Evolutionary conservation across 2,113 vertebrate species (phyloP).

Genomic region (Bujurquina vittata): DNA sequence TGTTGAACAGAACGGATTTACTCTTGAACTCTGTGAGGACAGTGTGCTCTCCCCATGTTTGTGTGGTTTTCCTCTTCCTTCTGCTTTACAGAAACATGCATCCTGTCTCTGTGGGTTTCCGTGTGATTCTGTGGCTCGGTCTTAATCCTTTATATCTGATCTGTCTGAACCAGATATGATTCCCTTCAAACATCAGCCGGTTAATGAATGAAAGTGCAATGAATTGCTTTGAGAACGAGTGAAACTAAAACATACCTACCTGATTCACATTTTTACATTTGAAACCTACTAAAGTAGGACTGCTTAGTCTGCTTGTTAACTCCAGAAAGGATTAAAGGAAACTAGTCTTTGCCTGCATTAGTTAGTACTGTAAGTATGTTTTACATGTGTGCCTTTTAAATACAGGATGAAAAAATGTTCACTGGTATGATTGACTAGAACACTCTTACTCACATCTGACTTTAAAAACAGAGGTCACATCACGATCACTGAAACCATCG

Average conservation of each 20-base stretch:
- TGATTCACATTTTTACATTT: background rate
- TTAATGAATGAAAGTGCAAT: background rate
- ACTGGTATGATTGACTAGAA: background rate
- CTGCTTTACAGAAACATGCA: constrained; percentile 26
- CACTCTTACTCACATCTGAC: background rate
- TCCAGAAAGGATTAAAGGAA: background rate
- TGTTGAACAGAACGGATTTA: background rate
- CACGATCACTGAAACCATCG: background rate
- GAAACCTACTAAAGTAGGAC: background rate
- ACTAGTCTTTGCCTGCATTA: background rate
- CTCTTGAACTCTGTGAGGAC: background rate
- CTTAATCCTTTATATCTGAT: background rate
- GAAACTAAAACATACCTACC: background rate
- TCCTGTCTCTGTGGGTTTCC: background rate
- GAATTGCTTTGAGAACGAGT: background rate
- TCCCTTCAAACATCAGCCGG: background rate
- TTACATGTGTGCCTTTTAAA: background rate
- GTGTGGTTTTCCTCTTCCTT: constrained; percentile 24
- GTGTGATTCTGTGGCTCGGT: background rate
- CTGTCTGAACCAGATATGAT: background rate
- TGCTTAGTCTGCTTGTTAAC: background rate
- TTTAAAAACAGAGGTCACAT: too few species aligned
- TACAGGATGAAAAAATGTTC: background rate
- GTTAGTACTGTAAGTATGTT: background rate
- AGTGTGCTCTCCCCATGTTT: background rate